Percentiles rank a stretch among this genome's conserved stretches.
Conservation (phyloP, 2,797 vertebrate genomes). For the Margarornis squamiger region DNA sequence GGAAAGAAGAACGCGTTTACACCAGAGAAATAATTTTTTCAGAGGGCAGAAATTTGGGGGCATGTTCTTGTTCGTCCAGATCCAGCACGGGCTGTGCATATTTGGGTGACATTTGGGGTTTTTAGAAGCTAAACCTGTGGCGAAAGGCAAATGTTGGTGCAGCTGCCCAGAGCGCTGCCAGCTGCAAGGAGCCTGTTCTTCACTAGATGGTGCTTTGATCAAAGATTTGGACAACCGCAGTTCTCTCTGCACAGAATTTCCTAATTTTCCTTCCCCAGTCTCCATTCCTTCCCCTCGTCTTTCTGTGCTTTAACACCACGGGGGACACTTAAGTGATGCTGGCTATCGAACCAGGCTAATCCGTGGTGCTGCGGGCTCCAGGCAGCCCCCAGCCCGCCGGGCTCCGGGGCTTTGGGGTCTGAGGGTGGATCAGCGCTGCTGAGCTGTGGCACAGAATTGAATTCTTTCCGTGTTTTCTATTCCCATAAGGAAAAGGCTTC, state of each 20-base stretch:
- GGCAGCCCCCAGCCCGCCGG: background rate
- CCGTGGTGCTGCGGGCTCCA: background rate
- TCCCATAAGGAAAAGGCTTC: conserved; percentile 62
- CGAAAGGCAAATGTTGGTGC: background rate
- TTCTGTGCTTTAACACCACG: background rate
- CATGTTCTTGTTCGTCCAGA: background rate
- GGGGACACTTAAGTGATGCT: background rate
- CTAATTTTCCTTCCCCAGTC: background rate
- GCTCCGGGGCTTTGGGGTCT: background rate
- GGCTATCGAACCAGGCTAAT: background rate
- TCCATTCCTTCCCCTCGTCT: conserved; percentile 29
- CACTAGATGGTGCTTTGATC: conserved; percentile 64
- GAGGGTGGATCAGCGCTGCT: conserved; percentile 14
- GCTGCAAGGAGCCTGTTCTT: background rate
- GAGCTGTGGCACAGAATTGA: conserved; percentile 37
- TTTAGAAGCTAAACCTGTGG: background rate
- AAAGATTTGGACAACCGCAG: background rate
- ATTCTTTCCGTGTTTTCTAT: conserved; percentile 67
- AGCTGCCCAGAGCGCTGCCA: background rate
- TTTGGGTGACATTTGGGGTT: background rate
- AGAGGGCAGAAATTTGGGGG: background rate
- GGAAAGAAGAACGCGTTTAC: background rate
- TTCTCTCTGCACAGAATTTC: background rate
- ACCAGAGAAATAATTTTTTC: background rate
- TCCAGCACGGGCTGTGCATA: background rate